Base-by-base conservation (phyloP, 1,140 invertebrate genomes). In the Andricus grossulariae region DNA sequence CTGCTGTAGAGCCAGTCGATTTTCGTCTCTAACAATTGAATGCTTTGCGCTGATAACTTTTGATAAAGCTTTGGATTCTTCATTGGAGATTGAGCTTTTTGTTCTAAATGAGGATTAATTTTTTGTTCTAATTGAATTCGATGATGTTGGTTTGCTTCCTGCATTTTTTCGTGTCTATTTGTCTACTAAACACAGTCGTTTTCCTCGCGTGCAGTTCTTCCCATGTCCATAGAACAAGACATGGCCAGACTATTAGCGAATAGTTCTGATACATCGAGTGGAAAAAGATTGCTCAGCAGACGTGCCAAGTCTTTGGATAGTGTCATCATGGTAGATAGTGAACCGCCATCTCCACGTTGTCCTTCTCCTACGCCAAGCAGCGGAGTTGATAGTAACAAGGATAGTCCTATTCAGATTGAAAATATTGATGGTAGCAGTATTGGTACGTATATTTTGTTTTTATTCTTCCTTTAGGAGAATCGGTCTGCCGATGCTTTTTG, bases 341-440 rank as follows among this genome's bases (percentile, higher is more conserved):
- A 92, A 84, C 87, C 91, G 50, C 85, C 89, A 0, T 88, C 90
- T 0, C 93, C 96, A 12, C 92, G 97, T 45, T 96, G 96, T 55
- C 96, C 97, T 0, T 97, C 96, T 45, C 97, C 97, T 0, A 96
- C 97, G 13, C 96, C 96, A 4, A 97, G 96, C 77, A 97, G 96
- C 88, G 96, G 96, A 6, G 93, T 98, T 1, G 97, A 98, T 87
- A 97, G 95, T 80, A 97, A 95, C 84, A 97, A 98, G 90, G 97
- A 98, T 91, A 97, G 96, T n/a, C 96, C 96, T 0, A 94, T 97
- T 88, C 97, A 98, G 85, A 96, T 98, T 81, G 97, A 98, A 21
- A 95, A 94, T 13, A 94, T 92, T 84, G 95, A 96, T 87, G 93
- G 93, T 85, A 93, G 92, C 76, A 92, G 93, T 87, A 90, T 92